These are phyloP conservation scores for Marronus borbonicus DNA, from an alignment of 2,888 invertebrate species.

Conservation along the genomic window DNA sequence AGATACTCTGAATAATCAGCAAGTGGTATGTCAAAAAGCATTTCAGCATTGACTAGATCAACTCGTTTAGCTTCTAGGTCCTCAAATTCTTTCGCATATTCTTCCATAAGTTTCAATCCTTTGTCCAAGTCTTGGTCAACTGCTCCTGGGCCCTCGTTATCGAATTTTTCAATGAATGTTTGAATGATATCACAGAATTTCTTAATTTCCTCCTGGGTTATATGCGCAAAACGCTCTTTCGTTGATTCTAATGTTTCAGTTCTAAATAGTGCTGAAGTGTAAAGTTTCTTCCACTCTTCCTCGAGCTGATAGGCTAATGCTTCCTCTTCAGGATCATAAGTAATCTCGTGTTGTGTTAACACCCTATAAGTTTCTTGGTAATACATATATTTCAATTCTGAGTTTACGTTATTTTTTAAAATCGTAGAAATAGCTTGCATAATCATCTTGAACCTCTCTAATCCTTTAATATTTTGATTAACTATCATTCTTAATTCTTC, in stretches of 20 bases:
- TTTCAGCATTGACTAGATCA: slow-evolving; percentile 82
- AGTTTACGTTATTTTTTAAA: slow-evolving; percentile 82
- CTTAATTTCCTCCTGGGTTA: slow-evolving; percentile 84
- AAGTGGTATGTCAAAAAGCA: slow-evolving; percentile 89
- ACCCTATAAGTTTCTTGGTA: slow-evolving; percentile 86
- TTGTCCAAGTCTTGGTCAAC: slow-evolving; percentile 84
- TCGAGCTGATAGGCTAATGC: slow-evolving; percentile 76
- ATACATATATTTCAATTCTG: slow-evolving; percentile 83
- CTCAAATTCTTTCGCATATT: slow-evolving; percentile 78
- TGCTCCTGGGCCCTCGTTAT: slow-evolving; percentile 84
- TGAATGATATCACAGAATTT: slow-evolving; percentile 77
- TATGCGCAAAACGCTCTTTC: slow-evolving; percentile 88
- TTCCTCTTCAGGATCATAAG: slow-evolving; percentile 73
- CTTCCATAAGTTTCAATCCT: slow-evolving; percentile 82
- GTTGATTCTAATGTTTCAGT: slow-evolving; percentile 82
- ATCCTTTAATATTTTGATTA: slow-evolving; percentile 82
- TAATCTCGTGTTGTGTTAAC: slow-evolving; percentile 80
- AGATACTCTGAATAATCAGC: slow-evolving; percentile 87
- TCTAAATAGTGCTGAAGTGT: slow-evolving; percentile 80
- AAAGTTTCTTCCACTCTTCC: slow-evolving; percentile 80
- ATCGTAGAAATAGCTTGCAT: slow-evolving; percentile 87
- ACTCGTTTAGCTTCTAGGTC: slow-evolving; percentile 78
- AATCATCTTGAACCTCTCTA: slow-evolving; percentile 88
- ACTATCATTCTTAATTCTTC: slow-evolving; percentile 76
- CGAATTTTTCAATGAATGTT: slow-evolving; percentile 83